Conservation (phyloP, 2,888 invertebrate species). For the Torymus tubicola region DNA sequence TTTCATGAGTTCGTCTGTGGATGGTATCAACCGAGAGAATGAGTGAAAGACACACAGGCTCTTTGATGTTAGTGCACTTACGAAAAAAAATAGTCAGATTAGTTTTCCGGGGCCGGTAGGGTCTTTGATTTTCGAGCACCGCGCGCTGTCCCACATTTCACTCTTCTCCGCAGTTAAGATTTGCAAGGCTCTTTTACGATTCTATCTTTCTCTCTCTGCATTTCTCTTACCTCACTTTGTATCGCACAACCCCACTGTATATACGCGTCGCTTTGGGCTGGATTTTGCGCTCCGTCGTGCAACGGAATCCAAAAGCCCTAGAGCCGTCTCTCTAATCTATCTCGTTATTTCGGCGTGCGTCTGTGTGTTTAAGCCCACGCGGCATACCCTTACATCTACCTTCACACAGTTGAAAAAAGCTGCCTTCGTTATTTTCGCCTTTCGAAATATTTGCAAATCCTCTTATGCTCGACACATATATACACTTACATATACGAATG, state of each 20-base stretch:
- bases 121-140: slow-evolving; percentile 49
- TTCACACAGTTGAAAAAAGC: no score
- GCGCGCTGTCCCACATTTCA: slow-evolving; percentile 16
- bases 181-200: slow-evolving; percentile 21
- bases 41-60: not conserved
- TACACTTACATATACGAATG: no score
- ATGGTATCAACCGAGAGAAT: not conserved
- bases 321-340: not conserved
- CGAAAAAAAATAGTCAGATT: slow-evolving; percentile 55
- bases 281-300: no score
- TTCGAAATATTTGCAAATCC: no score
- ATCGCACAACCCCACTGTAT: not conserved
- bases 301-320: not conserved
- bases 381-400: no score
- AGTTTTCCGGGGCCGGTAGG: slow-evolving; percentile 40
- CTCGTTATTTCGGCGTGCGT: not conserved
- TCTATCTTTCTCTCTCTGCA: not conserved
- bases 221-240: not conserved
- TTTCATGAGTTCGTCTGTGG: slow-evolving; percentile 15
- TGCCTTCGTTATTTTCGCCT: no score
- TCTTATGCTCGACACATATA: no score
- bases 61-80: slow-evolving; percentile 39
- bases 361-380: no score
- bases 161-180: slow-evolving; percentile 23
- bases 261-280: no score